Percentiles rank a stretch among this genome's conserved stretches.
Conservation (phyloP, 2,888 invertebrate species). For the Erpobdella octoculata region DNA sequence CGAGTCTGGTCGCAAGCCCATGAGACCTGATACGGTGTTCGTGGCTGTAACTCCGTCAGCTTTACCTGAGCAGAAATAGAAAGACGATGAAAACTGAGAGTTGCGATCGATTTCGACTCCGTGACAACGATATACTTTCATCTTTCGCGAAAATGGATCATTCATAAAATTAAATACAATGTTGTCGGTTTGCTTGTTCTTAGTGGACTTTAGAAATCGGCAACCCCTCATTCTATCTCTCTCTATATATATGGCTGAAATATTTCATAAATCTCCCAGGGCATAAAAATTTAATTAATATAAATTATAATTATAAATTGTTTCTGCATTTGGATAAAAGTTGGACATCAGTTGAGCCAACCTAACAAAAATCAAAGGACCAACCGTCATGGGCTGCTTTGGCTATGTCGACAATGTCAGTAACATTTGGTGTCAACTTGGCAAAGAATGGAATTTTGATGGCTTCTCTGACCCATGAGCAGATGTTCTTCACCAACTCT, state of each 20-base stretch:
- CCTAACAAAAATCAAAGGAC: background rate
- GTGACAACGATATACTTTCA: too few species aligned
- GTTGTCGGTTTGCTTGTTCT: too few species aligned
- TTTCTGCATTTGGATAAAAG: background rate
- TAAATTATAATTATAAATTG: background rate
- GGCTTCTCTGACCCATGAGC: slow-evolving; percentile 76
- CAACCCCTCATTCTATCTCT: too few species aligned
- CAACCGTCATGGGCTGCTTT: slow-evolving; percentile 79
- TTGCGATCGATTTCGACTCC: too few species aligned
- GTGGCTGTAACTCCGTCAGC: slow-evolving; percentile 93
- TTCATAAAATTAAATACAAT: too few species aligned
- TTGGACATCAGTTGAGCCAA: background rate
- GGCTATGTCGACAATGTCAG: slow-evolving; percentile 81
- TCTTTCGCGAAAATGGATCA: too few species aligned
- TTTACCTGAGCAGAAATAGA: slow-evolving; percentile 61
- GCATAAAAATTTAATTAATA: too few species aligned
- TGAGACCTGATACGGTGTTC: slow-evolving; percentile 90
- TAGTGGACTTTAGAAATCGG: too few species aligned
- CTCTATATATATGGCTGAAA: too few species aligned
- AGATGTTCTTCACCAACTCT: slow-evolving; percentile 75
- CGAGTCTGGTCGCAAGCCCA: slow-evolving; percentile 73
- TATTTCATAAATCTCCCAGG: too few species aligned
- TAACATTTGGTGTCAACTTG: slow-evolving; percentile 94
- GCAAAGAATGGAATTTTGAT: slow-evolving; percentile 91
- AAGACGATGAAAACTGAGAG: too few species aligned